Percentiles rank a stretch among this genome's conserved stretches.
These are phyloP conservation scores for Ispidina picta DNA, from an alignment of 2,797 vertebrate species.

Conservation along the genomic window DNA sequence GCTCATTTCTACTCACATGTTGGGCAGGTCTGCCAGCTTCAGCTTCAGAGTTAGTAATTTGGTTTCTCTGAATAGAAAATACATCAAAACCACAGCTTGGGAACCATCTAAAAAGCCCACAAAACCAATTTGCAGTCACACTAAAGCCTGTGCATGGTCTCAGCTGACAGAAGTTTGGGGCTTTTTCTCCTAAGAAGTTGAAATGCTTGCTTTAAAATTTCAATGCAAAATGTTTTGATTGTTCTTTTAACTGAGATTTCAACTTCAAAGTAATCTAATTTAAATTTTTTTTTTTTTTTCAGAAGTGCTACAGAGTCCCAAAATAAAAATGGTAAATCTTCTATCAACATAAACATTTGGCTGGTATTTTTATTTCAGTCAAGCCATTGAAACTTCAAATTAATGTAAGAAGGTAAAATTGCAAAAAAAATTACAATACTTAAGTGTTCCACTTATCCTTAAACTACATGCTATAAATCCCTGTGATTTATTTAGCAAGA, in stretches of 20 bases:
- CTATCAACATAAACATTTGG: not conserved
- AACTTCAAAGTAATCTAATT: not conserved
- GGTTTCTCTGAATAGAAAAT: not conserved
- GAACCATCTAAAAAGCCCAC: not conserved
- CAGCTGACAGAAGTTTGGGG: not conserved
- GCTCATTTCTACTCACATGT: accelerated
- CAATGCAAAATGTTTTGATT: not conserved
- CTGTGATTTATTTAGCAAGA: not conserved
- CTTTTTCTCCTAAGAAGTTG: not conserved
- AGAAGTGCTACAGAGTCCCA: not conserved
- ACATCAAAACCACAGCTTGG: not conserved
- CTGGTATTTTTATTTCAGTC: not conserved
- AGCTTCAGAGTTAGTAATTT: not conserved
- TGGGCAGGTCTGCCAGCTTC: not conserved
- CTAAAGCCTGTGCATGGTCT: not conserved
- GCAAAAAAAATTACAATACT: not conserved
- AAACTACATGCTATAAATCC: not conserved
- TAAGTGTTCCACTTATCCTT: not conserved
- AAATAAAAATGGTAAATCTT: not conserved
- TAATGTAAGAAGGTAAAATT: not conserved
- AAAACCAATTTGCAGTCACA: not conserved
- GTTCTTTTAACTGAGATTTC: not conserved
- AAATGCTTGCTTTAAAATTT: not conserved
- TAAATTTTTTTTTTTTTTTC: not conserved
- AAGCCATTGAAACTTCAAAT: not conserved